These are phyloP conservation scores for Drosophila pachea DNA, from an alignment of 1,140 invertebrate genomes.

Conservation along the genomic window DNA sequence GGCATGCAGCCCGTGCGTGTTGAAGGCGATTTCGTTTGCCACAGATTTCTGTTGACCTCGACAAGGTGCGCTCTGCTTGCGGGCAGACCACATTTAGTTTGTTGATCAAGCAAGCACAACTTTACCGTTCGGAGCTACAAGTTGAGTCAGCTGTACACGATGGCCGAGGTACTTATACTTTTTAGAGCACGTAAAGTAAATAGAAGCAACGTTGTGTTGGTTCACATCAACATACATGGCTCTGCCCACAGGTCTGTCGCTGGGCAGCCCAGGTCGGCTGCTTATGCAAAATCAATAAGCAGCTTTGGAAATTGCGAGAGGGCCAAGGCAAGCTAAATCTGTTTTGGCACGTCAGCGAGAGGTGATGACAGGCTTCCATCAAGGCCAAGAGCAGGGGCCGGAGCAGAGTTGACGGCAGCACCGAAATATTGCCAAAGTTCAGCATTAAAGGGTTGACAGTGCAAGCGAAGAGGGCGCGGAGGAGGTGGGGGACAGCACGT, in stretches of 20 bases:
- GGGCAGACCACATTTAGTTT: constrained; percentile 60
- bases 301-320: constrained; percentile 31
- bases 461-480: constrained; percentile 3
- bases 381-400: neutral
- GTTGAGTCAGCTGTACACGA: neutral
- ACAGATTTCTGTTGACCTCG: constrained; percentile 34
- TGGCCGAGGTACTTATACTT: constrained; percentile 21
- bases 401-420: no score
- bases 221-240: constrained; percentile 48
- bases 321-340: constrained; percentile 43
- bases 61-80: neutral
- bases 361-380: constrained; percentile 8
- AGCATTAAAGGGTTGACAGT: constrained; percentile 18
- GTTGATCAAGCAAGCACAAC: constrained; percentile 53
- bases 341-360: constrained; percentile 57
- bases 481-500: constrained; percentile 32
- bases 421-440: constrained; percentile 12
- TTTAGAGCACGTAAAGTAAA: constrained; percentile 48
- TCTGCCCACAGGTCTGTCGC: neutral
- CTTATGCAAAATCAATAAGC: constrained; percentile 68
- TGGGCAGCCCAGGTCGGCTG: constrained; percentile 1
- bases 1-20: constrained; percentile 7
- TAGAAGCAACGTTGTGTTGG: constrained; percentile 41
- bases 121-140: neutral
- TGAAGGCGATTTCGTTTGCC: constrained; percentile 21